phyloP scores from a whole-genome alignment of 2,888 invertebrate genomes.

The Caenorhabditis plicata region DNA sequence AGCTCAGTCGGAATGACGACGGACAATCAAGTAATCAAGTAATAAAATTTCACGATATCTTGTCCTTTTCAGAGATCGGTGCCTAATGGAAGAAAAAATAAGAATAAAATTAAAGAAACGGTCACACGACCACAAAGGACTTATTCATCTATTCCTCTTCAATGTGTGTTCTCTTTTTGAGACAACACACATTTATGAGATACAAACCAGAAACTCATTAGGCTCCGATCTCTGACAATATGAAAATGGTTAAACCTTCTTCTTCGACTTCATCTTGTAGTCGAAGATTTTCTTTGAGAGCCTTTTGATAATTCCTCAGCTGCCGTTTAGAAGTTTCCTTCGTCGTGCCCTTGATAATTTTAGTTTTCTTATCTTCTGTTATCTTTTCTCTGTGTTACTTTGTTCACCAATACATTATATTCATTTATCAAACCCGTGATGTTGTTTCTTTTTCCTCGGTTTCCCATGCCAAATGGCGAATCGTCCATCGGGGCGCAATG shows the following conservation, averaged over 20 bases:
- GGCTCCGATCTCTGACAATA: neutral
- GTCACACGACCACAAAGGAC: too few species aligned
- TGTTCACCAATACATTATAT: neutral
- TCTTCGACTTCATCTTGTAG: conserved; percentile 20
- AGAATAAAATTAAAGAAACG: too few species aligned
- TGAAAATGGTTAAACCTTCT: conserved; percentile 7
- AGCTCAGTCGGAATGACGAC: too few species aligned
- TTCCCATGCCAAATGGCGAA: conserved; percentile 33
- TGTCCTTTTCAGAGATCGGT: too few species aligned
- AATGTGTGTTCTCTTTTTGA: too few species aligned
- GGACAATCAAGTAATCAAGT: too few species aligned
- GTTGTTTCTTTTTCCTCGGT: conserved; percentile 10
- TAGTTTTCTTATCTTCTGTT: conserved; percentile 1
- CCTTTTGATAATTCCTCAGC: conserved; percentile 15
- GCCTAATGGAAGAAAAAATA: too few species aligned
- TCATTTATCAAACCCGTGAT: neutral
- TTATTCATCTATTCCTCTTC: too few species aligned
- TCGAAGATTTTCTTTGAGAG: conserved; percentile 10
- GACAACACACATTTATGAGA: too few species aligned
- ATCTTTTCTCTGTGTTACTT: neutral
- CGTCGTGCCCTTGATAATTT: conserved; percentile 9
- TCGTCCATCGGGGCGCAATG: conserved; percentile 21
- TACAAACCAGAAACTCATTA: neutral
- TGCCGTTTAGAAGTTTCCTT: conserved; percentile 7
- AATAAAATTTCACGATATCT: too few species aligned